Conservation (phyloP, 2,113 vertebrate genomes). For the Cyanistes caeruleus region DNA sequence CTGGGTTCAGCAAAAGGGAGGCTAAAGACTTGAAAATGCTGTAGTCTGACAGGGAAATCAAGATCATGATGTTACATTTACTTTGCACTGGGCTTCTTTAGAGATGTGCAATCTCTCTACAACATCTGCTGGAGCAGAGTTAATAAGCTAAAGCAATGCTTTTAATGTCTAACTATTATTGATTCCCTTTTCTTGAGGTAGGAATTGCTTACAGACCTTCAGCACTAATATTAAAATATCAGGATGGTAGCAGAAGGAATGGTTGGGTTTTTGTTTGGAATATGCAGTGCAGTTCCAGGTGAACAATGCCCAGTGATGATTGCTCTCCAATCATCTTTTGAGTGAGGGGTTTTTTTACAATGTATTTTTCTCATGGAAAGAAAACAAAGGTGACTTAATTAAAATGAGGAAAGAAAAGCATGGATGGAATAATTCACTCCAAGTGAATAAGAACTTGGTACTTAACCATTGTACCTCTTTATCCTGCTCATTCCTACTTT, state of each 20-base stretch:
- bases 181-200: background rate
- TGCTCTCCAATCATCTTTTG: background rate
- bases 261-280: background rate
- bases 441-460: background rate
- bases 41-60: background rate
- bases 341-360: background rate
- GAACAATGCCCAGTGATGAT: background rate
- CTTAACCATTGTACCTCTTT: background rate
- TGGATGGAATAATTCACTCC: background rate
- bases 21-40: background rate
- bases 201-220: background rate
- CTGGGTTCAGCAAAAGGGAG: background rate
- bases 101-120: background rate
- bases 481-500: background rate
- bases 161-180: background rate
- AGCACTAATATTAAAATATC: background rate
- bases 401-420: background rate
- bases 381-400: background rate
- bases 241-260: background rate
- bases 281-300: fast-evolving
- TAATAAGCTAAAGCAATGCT: background rate
- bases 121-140: background rate
- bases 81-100: background rate
- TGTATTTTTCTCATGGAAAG: background rate
- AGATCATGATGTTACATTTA: background rate